Evolutionary conservation across 2,113 vertebrate genomes (phyloP).

Genomic region (rat (Rattus norvegicus)): DNA sequence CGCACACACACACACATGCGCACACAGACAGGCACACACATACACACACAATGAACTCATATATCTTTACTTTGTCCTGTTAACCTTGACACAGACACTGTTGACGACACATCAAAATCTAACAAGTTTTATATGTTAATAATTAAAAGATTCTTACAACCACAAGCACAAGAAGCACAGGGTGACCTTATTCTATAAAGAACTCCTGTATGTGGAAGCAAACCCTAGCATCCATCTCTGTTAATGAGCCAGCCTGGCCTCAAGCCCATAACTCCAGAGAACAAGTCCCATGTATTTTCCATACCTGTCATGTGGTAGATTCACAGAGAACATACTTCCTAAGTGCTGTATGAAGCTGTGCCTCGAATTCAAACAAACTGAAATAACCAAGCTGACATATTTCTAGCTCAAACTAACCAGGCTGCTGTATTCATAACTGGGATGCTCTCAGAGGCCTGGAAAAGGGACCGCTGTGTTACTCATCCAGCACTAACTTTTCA

Average conservation of each 20-base stretch:
- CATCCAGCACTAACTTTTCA: neutral
- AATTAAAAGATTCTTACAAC: slow-evolving; percentile 7
- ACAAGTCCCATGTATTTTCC: neutral
- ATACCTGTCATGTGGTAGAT: neutral
- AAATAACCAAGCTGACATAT: neutral
- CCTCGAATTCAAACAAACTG: slow-evolving; percentile 3
- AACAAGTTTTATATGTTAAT: neutral
- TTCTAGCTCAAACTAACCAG: neutral
- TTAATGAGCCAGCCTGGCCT: neutral
- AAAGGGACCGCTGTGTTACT: neutral
- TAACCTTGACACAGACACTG: neutral
- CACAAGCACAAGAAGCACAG: neutral
- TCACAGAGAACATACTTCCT: neutral
- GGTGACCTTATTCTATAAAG: neutral
- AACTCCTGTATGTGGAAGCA: neutral
- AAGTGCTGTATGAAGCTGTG: neutral
- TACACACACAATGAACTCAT: neutral
- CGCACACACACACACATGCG: neutral
- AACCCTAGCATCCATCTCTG: neutral
- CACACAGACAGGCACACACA: neutral
- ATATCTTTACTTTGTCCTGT: neutral
- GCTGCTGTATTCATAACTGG: neutral
- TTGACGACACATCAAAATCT: neutral
- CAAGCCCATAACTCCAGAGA: neutral
- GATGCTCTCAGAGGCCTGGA: neutral